phyloP scores from a whole-genome alignment of 2,888 invertebrate genomes.

The Conomelus anceps region DNA sequence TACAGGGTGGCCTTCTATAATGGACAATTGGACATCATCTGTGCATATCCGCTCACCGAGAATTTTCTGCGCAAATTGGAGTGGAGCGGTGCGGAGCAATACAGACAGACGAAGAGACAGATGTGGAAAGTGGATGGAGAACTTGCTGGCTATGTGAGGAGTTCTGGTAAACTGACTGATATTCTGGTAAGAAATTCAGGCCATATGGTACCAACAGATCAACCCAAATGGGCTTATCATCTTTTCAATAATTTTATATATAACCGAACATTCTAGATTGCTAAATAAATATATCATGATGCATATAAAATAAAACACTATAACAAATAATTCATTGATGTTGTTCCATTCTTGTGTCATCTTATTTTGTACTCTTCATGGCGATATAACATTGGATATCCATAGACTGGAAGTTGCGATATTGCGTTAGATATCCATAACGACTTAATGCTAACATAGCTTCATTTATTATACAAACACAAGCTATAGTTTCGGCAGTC shows the following conservation, averaged over 20 bases:
- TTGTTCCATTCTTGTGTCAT: no score
- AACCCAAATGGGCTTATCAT: constrained; percentile 68
- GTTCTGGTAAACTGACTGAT: constrained; percentile 63
- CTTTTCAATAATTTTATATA: constrained; percentile 51
- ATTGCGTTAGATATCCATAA: no score
- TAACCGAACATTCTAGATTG: constrained; percentile 2
- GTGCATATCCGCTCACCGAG: constrained; percentile 56
- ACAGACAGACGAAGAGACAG: constrained; percentile 55
- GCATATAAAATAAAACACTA: neutral
- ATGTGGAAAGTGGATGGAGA: constrained; percentile 57
- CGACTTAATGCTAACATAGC: no score
- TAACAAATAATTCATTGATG: neutral
- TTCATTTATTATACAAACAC: no score
- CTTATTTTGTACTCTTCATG: no score
- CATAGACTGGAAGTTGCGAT: no score
- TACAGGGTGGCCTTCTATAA: constrained; percentile 74
- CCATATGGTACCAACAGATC: constrained; percentile 73
- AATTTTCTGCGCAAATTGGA: constrained; percentile 46
- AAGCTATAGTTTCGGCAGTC: no score
- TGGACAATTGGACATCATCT: constrained; percentile 88
- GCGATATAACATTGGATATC: no score
- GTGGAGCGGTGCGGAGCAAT: constrained; percentile 50
- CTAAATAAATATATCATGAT: no score
- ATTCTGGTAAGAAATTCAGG: constrained; percentile 70
- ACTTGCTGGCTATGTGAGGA: constrained; percentile 68